These are phyloP conservation scores for Argya squamiceps DNA, from an alignment of 2,797 vertebrate species.

Conservation along the genomic window DNA sequence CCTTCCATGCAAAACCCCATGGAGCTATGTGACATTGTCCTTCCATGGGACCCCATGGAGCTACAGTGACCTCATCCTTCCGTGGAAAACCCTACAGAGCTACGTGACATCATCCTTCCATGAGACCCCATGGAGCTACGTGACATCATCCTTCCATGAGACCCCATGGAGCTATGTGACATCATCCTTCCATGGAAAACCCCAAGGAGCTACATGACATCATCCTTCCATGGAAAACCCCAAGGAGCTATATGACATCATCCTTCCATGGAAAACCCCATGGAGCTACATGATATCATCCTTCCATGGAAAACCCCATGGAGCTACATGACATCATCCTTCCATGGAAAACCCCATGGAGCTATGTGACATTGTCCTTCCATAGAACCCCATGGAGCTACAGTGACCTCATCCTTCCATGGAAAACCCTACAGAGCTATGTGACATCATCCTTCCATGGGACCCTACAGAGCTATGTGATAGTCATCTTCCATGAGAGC, in stretches of 20 bases:
- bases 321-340: not conserved
- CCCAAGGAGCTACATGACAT: not conserved
- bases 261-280: not conserved
- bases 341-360: not conserved
- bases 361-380: not conserved
- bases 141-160: not conserved
- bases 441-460: not conserved
- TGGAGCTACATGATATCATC: not conserved
- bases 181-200: not conserved
- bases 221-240: not conserved
- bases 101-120: not conserved
- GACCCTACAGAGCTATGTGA: not conserved
- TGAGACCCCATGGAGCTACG: not conserved
- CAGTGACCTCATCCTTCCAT: not conserved
- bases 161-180: fast-evolving
- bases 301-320: not conserved
- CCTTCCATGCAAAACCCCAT: not conserved
- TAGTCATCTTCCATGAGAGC: not conserved
- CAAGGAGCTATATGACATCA: too few species aligned
- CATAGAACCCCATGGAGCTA: not conserved
- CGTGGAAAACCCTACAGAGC: fast-evolving
- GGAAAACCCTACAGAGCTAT: fast-evolving
- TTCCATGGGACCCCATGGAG: not conserved
- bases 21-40: not conserved
- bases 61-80: not conserved